Evolutionary conservation across 2,113 vertebrate species (phyloP), one percentile per base, ranked within the genome.

Genomic region (Brachypodius melanocephalos): DNA sequence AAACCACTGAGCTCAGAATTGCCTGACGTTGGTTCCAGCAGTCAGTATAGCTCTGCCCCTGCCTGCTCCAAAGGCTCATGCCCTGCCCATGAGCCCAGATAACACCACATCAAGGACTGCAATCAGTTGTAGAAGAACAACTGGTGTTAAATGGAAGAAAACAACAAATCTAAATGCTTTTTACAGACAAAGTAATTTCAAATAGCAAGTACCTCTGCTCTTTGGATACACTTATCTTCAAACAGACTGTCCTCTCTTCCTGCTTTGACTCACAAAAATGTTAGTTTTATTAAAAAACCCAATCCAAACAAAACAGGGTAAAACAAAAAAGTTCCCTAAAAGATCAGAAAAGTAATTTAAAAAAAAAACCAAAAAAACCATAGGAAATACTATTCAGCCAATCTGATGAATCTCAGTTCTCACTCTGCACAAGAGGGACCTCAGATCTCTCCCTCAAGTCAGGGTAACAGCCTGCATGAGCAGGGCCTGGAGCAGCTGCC

Each of bases 1-100:
- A 73, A 73, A 46, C 46, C 75, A 25, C 59, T 73, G 26, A 67
- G 89, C 83, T 92, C 89, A n/a, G 76, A 67, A 71, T 4, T 48
- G 57, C 7, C 18, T 16, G 28, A 25, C 0, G 49, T 92, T 97
- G 96, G 95, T 95, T 97, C 96, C 96, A 97, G 93, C 96, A 96
- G 87, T 78, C 76, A 55, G 52, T 34, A 51, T 8, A 38, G 68
- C 66, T 66, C 86, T 89, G 43, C 14, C 34, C 52, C 82, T n/a
- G 42, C 51, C 42, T 38, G 12, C 62, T 40, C 24, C 20, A n/a
- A 66, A 69, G 31, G 42, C 62, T 49, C 8, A 1, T 65, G n/a
- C 54, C 83, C 75, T 85, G 54, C 66, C 81, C 66, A 32, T 14
- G 22, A 66, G 59, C 82, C 74, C 79, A 52, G 31, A 40, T 19